phyloP scores from a whole-genome alignment of 2,797 vertebrate genomes.

The Cetoscarus ocellatus region DNA sequence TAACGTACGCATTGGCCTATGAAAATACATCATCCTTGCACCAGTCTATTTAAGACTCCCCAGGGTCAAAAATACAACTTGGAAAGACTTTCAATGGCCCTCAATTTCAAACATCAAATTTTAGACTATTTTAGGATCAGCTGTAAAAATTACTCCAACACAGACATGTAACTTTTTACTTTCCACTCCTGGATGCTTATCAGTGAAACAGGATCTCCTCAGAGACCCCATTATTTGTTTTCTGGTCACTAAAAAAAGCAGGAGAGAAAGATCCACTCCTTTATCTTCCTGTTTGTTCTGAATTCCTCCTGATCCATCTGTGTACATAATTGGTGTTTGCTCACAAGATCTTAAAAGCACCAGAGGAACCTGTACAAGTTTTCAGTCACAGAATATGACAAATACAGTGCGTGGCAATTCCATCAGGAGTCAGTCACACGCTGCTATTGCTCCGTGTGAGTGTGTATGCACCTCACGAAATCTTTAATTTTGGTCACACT shows the following conservation, averaged over 20 bases:
- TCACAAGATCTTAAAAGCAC: slow-evolving; percentile 69
- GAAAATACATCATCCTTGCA: too few species aligned
- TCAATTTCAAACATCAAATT: too few species aligned
- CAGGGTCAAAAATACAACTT: too few species aligned
- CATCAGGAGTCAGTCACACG: slow-evolving; percentile 66
- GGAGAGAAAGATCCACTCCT: slow-evolving; percentile 42
- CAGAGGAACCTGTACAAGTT: slow-evolving; percentile 69
- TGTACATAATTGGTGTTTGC: slow-evolving; percentile 71
- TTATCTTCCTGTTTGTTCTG: slow-evolving; percentile 53
- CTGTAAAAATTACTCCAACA: too few species aligned
- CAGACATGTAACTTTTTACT: too few species aligned
- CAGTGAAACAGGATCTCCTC: slow-evolving; percentile 14
- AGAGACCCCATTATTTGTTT: slow-evolving; percentile 16
- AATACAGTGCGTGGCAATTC: slow-evolving; percentile 64
- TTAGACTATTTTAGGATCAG: too few species aligned
- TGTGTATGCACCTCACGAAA: slow-evolving; percentile 40
- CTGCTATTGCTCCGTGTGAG: slow-evolving; percentile 29
- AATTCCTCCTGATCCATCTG: slow-evolving; percentile 70
- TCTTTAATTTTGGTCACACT: slow-evolving; percentile 83
- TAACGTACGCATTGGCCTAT: too few species aligned
- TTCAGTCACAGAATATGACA: slow-evolving; percentile 67
- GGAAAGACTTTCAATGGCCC: too few species aligned
- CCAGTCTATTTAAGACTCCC: too few species aligned
- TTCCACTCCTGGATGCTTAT: background rate
- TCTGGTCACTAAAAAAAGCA: slow-evolving; percentile 26